Evolutionary conservation across 1,140 invertebrate genomes (phyloP).

Genomic region (Dryas iulia): DNA sequence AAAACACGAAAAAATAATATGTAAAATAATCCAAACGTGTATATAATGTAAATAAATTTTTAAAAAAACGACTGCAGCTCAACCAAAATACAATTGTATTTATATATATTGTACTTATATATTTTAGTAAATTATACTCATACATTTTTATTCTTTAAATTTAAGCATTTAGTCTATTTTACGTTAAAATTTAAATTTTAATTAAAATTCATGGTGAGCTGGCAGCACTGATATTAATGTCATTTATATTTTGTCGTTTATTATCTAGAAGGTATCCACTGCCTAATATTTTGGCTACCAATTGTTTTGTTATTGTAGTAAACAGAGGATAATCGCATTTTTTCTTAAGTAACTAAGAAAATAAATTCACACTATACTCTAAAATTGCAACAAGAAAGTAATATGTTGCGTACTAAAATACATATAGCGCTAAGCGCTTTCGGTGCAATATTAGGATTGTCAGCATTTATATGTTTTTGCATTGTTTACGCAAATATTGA

Average conservation of each 20-base stretch:
- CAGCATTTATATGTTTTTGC: constrained; percentile 73
- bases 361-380: not conserved
- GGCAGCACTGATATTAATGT: not conserved
- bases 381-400: not conserved
- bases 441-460: constrained; percentile 54
- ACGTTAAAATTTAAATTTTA: too few species aligned
- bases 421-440: constrained; percentile 64
- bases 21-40: too few species aligned
- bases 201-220: not conserved
- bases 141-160: too few species aligned
- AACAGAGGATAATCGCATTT: not conserved
- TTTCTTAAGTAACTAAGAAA: not conserved
- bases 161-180: too few species aligned
- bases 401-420: constrained; percentile 63
- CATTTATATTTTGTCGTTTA: not conserved
- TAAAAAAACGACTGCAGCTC: too few species aligned
- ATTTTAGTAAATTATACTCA: too few species aligned
- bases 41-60: too few species aligned
- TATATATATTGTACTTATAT: too few species aligned
- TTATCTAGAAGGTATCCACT: not conserved
- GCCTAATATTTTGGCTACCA: not conserved
- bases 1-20: too few species aligned
- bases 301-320: not conserved
- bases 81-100: too few species aligned
- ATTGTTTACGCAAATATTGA: constrained; percentile 70